Percentiles rank a stretch among this genome's conserved stretches.
Conservation (phyloP, 2,797 vertebrate genomes). For the Lacerta viridis region DNA sequence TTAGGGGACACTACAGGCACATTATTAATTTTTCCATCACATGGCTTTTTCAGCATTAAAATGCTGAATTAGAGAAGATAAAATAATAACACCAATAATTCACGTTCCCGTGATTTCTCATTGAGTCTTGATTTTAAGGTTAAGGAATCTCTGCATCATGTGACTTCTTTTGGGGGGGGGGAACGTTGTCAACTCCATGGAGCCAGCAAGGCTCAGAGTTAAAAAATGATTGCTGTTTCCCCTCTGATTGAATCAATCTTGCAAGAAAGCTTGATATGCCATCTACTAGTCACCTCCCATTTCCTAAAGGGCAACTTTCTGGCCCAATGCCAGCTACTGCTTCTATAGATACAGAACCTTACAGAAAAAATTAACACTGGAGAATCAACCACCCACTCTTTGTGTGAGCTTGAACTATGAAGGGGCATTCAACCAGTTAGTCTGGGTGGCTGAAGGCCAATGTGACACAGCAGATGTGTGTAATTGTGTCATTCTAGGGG, state of each 20-base stretch:
- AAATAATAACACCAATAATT: background rate
- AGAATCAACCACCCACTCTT: background rate
- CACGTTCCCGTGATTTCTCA: background rate
- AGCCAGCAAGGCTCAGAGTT: background rate
- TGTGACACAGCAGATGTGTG: background rate
- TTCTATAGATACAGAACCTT: slow-evolving; percentile 23
- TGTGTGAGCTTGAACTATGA: background rate
- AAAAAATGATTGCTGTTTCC: slow-evolving; percentile 11
- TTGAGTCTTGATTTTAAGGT: background rate
- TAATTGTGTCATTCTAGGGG: background rate
- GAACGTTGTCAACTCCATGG: background rate
- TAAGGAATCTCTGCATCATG: background rate
- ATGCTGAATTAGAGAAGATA: background rate
- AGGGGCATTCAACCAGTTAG: background rate
- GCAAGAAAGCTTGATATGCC: slow-evolving; percentile 10
- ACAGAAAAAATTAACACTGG: slow-evolving; percentile 18
- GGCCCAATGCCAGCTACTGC: background rate
- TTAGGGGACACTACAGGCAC: slow-evolving; percentile 36
- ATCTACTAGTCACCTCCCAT: slow-evolving; percentile 20
- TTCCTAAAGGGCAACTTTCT: slow-evolving; percentile 36
- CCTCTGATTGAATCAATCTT: slow-evolving; percentile 27
- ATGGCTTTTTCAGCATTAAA: background rate
- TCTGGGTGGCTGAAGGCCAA: background rate
- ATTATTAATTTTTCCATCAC: slow-evolving; percentile 22
- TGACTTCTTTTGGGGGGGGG: background rate